Evolutionary conservation across 1,140 invertebrate species (phyloP), one percentile per base, ranked within the genome.

Genomic region (Lepeophtheirus salmonis): DNA sequence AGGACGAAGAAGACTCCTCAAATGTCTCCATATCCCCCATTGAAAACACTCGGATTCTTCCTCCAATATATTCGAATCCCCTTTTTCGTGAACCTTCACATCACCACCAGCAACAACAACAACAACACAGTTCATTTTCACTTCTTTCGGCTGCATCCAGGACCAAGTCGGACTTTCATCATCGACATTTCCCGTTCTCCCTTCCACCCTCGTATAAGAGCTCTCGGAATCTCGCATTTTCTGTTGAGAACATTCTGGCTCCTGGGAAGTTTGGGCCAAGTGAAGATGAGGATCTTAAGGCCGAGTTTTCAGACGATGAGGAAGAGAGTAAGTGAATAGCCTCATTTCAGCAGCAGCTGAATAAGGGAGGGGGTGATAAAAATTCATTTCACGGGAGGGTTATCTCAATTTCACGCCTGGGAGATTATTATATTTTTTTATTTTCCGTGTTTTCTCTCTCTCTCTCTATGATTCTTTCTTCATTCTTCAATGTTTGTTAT

Each of bases 231-330:
- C 22, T 55, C 3, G 16, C 53, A 12, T 55, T 55, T 16, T 55
- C 53, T 6, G 53, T 55, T 6, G 53, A 55, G 16, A 55, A 55
- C 22, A 55, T 55, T 23, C 53, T 55, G 20, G 53, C 53, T 3
- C 53, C 53, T 6, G 53, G 53, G 10, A 18, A 22, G 24, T 55
- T 55, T 20, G 16, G 53, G 12, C 16, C 16, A 16, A 12, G 10
- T 14, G 50, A 55, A 14, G 24, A 55, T 13, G 53, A 55, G 10
- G 53, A 21, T 12, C 22, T 24, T 18, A 22, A 55, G 16, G 22
- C 6, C 50, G 17, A 41, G 6, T 41, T n/a, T 10, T 41, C 30
- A 10, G 30, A 41, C 30, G 30, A 41, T n/a, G n/a, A n/a, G 10
- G 22, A 22, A 24, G 30, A n/a, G 6, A 41, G n/a, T 6, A 41